A percentile compares a stretch with the other conserved stretches of the same genome.
phyloP scores from a whole-genome alignment of 2,113 vertebrate species.

The Machaerirhynchus nigripectus region DNA sequence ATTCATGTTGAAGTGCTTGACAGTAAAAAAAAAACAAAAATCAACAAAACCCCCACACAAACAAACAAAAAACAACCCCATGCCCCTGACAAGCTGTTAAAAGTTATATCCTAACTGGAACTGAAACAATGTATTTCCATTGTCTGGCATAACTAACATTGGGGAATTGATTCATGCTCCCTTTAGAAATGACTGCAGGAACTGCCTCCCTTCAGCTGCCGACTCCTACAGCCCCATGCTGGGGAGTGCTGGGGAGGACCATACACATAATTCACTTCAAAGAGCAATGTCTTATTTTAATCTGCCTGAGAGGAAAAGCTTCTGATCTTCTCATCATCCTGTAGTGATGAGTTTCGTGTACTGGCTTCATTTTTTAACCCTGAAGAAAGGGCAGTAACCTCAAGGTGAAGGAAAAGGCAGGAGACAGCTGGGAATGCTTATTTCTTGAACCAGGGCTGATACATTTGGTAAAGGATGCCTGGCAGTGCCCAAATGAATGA shows the following conservation, averaged over 20 bases:
- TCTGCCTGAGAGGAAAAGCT: background rate
- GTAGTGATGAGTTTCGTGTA: background rate
- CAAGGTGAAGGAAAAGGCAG: slow-evolving; percentile 3
- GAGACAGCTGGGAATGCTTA: background rate
- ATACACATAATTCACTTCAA: background rate
- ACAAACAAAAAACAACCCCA: background rate
- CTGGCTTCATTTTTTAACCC: background rate
- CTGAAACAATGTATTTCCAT: background rate
- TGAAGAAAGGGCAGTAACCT: background rate
- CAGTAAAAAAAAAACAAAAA: background rate
- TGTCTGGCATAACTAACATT: background rate
- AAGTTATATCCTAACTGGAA: background rate
- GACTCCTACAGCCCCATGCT: background rate
- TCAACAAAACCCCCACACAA: too few relatives aligned
- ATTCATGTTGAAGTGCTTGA: background rate
- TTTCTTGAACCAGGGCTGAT: background rate
- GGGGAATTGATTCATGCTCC: background rate
- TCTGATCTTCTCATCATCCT: background rate
- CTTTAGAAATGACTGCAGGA: background rate
- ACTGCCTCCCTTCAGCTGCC: background rate
- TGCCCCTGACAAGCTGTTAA: background rate
- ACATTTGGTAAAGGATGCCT: background rate
- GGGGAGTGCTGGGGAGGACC: background rate
- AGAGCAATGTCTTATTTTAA: background rate
- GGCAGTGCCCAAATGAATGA: background rate